Evolutionary conservation across 1,140 invertebrate species (phyloP).

Genomic region (Medauroidea extradentata): DNA sequence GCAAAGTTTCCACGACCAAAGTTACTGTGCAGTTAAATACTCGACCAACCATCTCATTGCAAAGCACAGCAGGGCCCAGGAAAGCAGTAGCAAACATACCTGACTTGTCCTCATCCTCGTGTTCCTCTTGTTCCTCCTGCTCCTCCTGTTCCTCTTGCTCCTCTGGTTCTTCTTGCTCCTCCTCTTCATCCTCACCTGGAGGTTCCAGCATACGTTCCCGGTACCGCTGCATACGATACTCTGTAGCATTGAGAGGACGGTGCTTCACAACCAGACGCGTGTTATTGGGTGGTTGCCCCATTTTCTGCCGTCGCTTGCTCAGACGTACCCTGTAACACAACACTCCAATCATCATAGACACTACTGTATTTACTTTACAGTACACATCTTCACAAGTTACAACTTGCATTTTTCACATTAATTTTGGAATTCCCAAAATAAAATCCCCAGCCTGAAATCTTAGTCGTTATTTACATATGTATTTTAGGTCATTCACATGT

Average conservation of each 20-base stretch:
- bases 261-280: constrained; percentile 87
- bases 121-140: constrained; percentile 41
- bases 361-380: too few species aligned
- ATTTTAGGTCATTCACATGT: too few species aligned
- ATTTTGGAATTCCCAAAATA: too few species aligned
- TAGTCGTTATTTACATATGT: too few species aligned
- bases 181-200: constrained; percentile 69
- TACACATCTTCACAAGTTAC: too few species aligned
- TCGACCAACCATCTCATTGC: background rate
- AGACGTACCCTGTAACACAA: constrained; percentile 65
- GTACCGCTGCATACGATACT: constrained; percentile 81
- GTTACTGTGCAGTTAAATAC: background rate
- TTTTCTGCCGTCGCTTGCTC: constrained; percentile 81
- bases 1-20: too few species aligned
- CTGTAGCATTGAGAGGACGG: constrained; percentile 76
- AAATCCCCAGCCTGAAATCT: too few species aligned
- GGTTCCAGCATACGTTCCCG: constrained; percentile 86
- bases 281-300: constrained; percentile 66
- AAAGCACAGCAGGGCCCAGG: background rate
- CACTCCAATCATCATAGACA: too few species aligned
- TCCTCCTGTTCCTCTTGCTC: constrained; percentile 36
- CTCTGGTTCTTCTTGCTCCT: constrained; percentile 53
- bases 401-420: too few species aligned
- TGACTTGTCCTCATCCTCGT: constrained; percentile 30
- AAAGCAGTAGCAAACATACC: background rate